Evolutionary conservation across 2,113 vertebrate species (phyloP).

Genomic region (Eulacestoma nigropectus): DNA sequence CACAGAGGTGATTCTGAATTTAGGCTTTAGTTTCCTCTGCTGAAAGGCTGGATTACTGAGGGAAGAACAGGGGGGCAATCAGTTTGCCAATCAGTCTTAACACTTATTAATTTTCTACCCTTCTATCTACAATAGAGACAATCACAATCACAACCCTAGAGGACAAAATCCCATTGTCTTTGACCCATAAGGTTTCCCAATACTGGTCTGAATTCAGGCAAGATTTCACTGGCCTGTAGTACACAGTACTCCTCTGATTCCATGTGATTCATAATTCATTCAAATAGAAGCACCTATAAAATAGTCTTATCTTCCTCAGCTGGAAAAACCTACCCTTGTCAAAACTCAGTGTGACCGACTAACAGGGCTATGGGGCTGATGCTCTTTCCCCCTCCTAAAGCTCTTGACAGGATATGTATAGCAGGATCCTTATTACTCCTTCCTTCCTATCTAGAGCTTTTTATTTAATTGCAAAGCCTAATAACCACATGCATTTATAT

Average conservation of each 20-base stretch:
- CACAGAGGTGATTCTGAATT: background rate
- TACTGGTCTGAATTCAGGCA: background rate
- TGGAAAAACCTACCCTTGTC: background rate
- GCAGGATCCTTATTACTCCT: background rate
- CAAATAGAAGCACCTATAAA: background rate
- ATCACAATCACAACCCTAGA: background rate
- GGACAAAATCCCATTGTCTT: background rate
- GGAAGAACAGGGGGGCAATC: accelerated
- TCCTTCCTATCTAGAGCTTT: background rate
- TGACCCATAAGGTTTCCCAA: background rate
- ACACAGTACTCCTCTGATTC: background rate
- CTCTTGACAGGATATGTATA: background rate
- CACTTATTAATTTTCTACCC: background rate
- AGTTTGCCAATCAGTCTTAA: background rate
- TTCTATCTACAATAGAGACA: background rate
- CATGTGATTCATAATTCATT: background rate
- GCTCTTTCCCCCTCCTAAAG: background rate
- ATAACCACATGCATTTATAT: background rate
- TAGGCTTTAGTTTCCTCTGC: background rate
- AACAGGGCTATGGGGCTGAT: background rate
- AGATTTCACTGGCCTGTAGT: background rate
- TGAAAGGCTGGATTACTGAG: background rate
- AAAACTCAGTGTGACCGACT: background rate
- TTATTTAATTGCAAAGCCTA: background rate
- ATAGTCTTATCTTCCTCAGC: background rate